phyloP scores from a whole-genome alignment of 2,888 invertebrate genomes.

The Meiosimyza platycephala region DNA sequence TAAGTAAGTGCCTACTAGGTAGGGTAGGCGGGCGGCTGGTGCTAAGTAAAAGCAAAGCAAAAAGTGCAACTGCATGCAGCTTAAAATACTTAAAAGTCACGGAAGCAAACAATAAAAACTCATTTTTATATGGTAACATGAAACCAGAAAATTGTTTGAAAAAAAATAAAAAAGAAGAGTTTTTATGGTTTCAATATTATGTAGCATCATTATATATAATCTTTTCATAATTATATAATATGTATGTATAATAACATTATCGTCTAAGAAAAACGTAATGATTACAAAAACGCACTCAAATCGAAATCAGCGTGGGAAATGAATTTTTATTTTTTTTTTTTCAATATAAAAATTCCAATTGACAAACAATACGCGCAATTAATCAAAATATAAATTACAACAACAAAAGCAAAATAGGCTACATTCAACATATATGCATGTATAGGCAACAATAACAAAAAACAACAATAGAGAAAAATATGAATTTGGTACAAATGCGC shows the following conservation, averaged over 20 bases:
- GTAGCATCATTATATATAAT: background rate
- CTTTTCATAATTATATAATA: constrained; percentile 7
- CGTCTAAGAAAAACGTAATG: background rate
- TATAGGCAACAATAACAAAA: background rate
- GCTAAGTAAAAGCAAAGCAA: background rate
- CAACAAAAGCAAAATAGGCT: constrained; percentile 4
- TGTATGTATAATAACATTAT: background rate
- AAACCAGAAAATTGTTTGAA: constrained; percentile 10
- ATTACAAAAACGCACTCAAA: background rate
- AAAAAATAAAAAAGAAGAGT: constrained; percentile 12
- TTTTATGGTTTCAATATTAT: constrained; percentile 26
- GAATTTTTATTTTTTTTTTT: background rate
- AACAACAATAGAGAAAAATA: constrained; percentile 7
- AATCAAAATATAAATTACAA: constrained; percentile 27
- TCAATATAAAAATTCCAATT: background rate
- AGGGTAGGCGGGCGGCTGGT: background rate
- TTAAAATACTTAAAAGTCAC: constrained; percentile 29
- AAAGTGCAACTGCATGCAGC: constrained; percentile 6
- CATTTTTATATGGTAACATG: constrained; percentile 7
- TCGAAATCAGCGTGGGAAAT: constrained; percentile 38
- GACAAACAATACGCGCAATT: constrained; percentile 32
- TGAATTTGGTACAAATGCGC: constrained; percentile 21
- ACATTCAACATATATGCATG: background rate
- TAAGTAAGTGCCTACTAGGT: background rate
- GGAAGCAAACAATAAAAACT: constrained; percentile 23